A percentile compares a stretch with the other conserved stretches of the same genome.
phyloP scores from a whole-genome alignment of 2,113 vertebrate species.

The Heterocephalus glaber region DNA sequence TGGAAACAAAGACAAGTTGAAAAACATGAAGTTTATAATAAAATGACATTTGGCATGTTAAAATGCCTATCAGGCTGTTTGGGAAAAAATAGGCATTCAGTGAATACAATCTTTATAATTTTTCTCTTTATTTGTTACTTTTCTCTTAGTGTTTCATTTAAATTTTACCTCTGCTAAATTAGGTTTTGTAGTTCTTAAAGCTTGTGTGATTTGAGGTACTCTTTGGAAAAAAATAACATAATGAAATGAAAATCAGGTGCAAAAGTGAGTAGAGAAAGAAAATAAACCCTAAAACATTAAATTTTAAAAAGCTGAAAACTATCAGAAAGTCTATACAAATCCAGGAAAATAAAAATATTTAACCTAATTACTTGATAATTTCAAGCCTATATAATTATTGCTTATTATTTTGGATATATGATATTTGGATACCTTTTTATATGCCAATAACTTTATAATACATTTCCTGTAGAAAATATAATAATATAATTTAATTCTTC shows the following conservation, averaged over 20 bases:
- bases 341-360: slow-evolving; percentile 5
- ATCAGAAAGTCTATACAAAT: neutral
- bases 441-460: neutral
- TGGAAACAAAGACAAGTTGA: neutral
- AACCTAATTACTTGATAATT: neutral
- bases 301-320: slow-evolving; percentile 10
- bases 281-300: slow-evolving; percentile 5
- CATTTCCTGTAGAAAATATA: neutral
- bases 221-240: neutral
- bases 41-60: neutral
- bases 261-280: neutral
- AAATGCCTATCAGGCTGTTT: neutral
- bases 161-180: neutral
- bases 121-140: neutral
- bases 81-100: neutral
- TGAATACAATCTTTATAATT: neutral
- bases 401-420: neutral
- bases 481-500: neutral
- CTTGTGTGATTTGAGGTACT: neutral
- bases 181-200: neutral
- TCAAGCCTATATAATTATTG: neutral
- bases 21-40: neutral
- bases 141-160: neutral
- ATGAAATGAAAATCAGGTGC: neutral
- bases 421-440: neutral